Base-by-base conservation (phyloP, 2,113 vertebrate species). In the Aptenodytes patagonicus region DNA sequence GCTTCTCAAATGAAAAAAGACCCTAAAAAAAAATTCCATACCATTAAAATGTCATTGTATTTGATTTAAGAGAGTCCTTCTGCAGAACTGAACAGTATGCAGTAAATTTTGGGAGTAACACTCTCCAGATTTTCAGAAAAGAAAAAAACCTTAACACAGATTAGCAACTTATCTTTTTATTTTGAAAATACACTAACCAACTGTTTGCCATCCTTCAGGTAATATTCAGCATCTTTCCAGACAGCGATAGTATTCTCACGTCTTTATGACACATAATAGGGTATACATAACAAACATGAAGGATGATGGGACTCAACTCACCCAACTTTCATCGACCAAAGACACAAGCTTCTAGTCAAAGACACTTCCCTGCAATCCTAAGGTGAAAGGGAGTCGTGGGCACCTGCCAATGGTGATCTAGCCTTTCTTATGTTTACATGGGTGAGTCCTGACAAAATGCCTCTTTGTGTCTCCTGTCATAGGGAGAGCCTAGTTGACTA, bases 361-460 rank as follows among this genome's bases (percentile, higher is more conserved):
- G 26, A 6, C 26, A 16, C 19, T 76, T 71, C 3, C 9, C 13
- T 38, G 19, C 4, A 11, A 5, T 78, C 15, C 13, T n/a, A 24
- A 44, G 8, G 38, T 31, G 28, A 78, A 75, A 62, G 21, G 34
- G 17, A 77, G n/a, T 29, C 2, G 14, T 58, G 65, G 25, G 29
- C 2, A 7, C 17, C 29, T 47, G n/a, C 4, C 62, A 69, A 42
- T 29, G 9, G 3, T 60, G 21, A 25, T 22, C 24, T 46, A 25
- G 25, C 9, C 15, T 88, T 72, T 51, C n/a, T 49, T 28, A 11
- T 12, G 3, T 71, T 87, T 75, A 90, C 29, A 47, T 55, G 13
- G 0, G 3, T 32, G 20, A 3, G 2, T 80, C 25, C 47, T 64
- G 17, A 51, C 21, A 82, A 85, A 85, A 76, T 0, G 0, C 4